Base-by-base conservation (phyloP, 2,888 invertebrate species). In the Melolontha melolontha region DNA sequence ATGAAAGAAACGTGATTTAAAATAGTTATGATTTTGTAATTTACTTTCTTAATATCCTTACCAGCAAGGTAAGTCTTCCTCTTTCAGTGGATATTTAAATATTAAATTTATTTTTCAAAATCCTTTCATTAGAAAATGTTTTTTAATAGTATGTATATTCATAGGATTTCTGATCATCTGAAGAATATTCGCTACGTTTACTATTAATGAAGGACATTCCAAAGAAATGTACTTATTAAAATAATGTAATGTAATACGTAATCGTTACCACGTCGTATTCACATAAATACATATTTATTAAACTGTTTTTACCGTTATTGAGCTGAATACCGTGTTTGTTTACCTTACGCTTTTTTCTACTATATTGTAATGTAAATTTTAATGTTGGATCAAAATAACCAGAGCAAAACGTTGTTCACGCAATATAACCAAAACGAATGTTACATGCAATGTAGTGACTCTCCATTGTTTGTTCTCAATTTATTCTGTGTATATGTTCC, bases 391-490 rank as follows among this genome's bases (percentile, higher is more conserved):
- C 47, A 2, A 44, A 59, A 10, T 44, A 59, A 59, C 27, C 44
- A 59, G 59, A 59, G 59, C 59, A 59, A 59, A 59, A 59, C 27
- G 59, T n/a, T 16, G 59, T 47, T 59, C 59, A 44, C 44, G 27
- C 27, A 59, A 29, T 12, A 59, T 12, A 12, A 44, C 27, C 44
- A 44, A 27, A 10, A 54, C 14, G 54, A 22, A 22, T 22, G 22
- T 22, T 54, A 54, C 39, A 8, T 52, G 52, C 39, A 16, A 10
- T 39, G 14, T 12, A 39, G 12, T 52, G 16, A 41, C 10, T 55
- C 27, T 29, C 29, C 59, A 44, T 59, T 59, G 59, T 34, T 34
- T 34, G 34, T 59, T 59, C 44, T 59, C 12, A 7, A 44, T 29
- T 27, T 41, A 29, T 44, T 44, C 17, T 14, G 11, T n/a, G 29